These are phyloP conservation scores for Alethe castanea DNA, from an alignment of 2,113 vertebrate species.

Conservation along the genomic window DNA sequence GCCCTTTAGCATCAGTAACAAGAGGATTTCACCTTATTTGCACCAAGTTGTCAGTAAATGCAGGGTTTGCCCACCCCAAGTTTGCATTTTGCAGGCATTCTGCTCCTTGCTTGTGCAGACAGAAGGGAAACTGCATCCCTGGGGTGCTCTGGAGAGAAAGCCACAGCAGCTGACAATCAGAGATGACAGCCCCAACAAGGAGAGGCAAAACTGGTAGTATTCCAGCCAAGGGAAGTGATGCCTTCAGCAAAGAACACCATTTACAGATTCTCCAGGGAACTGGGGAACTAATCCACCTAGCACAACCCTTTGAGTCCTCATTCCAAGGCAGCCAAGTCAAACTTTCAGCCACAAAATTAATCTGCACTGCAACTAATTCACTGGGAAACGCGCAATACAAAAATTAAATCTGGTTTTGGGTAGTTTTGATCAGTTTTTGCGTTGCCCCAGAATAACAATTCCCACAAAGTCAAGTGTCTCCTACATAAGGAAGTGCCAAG, in stretches of 20 bases:
- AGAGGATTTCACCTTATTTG: background rate
- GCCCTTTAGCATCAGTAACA: background rate
- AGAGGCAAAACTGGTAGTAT: background rate
- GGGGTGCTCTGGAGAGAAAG: background rate
- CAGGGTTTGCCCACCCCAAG: background rate
- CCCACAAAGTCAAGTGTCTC: background rate
- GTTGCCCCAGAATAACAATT: background rate
- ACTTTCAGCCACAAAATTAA: background rate
- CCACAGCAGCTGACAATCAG: background rate
- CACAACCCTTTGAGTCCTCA: background rate
- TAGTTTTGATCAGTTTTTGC: background rate
- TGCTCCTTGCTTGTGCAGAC: background rate
- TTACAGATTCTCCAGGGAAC: background rate
- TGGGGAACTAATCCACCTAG: background rate
- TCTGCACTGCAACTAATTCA: background rate
- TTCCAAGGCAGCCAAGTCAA: background rate
- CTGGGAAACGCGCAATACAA: background rate
- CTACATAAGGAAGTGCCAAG: background rate
- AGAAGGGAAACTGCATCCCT: background rate
- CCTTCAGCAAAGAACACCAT: background rate
- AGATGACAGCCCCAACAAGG: background rate
- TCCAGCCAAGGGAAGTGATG: background rate
- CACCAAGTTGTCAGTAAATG: background rate
- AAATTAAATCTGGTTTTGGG: background rate
- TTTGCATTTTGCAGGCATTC: background rate